Evolutionary conservation across 2,888 invertebrate genomes (phyloP).

Genomic region (Drosophila pseudotakahashii): DNA sequence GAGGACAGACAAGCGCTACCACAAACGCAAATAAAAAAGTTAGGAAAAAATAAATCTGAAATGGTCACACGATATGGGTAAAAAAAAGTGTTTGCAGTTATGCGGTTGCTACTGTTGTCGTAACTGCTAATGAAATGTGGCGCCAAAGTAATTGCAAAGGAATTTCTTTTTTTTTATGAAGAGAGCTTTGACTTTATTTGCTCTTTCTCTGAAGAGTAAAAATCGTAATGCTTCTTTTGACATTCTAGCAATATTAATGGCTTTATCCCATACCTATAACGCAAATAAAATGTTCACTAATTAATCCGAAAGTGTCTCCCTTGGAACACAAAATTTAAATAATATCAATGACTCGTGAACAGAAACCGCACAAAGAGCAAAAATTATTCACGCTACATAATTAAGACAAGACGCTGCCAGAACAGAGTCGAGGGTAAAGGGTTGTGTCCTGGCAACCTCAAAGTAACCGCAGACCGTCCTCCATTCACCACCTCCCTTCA

Average conservation of each 20-base stretch:
- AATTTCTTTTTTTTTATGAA: neutral
- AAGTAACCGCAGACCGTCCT: constrained; percentile 29
- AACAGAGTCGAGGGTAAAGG: constrained; percentile 44
- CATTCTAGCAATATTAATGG: neutral
- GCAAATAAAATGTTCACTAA: constrained; percentile 43
- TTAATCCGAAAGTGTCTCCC: constrained; percentile 36
- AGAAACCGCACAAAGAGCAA: constrained; percentile 49
- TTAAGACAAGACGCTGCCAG: constrained; percentile 74
- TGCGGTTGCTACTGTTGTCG: constrained; percentile 22
- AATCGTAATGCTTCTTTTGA: neutral
- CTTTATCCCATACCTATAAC: neutral
- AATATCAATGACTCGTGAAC: constrained; percentile 68
- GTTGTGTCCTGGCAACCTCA: constrained; percentile 53
- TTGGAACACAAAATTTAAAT: constrained; percentile 26
- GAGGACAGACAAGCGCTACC: constrained; percentile 12
- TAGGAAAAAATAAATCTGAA: constrained; percentile 17
- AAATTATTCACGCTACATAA: constrained; percentile 82
- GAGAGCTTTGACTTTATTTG: neutral
- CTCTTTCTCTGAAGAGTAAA: neutral
- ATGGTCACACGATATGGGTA: constrained; percentile 21
- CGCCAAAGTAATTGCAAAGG: constrained; percentile 13
- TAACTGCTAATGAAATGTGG: constrained; percentile 17
- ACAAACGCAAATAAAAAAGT: constrained; percentile 36
- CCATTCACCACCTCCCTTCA: neutral
- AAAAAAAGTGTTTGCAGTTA: constrained; percentile 1